Base-by-base conservation (phyloP, 1,140 invertebrate genomes). In the Cydia pomonella region DNA sequence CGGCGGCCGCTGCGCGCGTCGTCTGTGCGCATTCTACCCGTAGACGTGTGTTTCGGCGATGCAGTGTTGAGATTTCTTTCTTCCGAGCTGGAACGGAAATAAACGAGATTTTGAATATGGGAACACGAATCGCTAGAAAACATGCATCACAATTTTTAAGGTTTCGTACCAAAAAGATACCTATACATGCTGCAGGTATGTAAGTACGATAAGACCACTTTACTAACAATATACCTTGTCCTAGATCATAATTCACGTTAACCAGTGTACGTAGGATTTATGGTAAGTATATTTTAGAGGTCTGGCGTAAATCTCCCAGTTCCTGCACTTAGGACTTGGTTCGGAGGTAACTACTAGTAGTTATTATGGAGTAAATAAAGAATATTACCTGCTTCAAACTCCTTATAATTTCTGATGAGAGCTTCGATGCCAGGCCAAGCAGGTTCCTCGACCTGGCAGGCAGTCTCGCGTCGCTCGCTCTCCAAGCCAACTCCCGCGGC, bases 1-100 rank as follows among this genome's bases (percentile, higher is more conserved):
- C 87, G 0, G 85, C 73, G 0, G 90, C 84, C 2, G 88, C 86
- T 0, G 74, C 73, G 3, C 87, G 79, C 1, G 85, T 90, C 16
- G 87, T 82, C 73, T 89, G 84, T 3, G 89, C 88, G 16, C 84
- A 80, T 63, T 86, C 85, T 7, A 90, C 89, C 1, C 87, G 79
- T 38, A 92, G 77, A 0, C 73, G 38, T 7, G 88, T 91, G 79
- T 88, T 88, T 38, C 85, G 84, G 2, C 82, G 82, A 23, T 86
- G 85, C 7, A 90, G 77, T 6, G 84, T 83, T 0, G 79, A 66
- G 21, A 88, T 84, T 74, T 89, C 87, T 73, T 77, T 84, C 74
- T 81, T 85, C 6, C 86, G 84, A 38, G 72, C 90, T 91, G 76
- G 66, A 86, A 84, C 18, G 29, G 50, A 76, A 44, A 10, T 12